These are phyloP conservation scores for Pseudolaguvia tuberculata DNA, from an alignment of 2,113 vertebrate species.

Conservation along the genomic window DNA sequence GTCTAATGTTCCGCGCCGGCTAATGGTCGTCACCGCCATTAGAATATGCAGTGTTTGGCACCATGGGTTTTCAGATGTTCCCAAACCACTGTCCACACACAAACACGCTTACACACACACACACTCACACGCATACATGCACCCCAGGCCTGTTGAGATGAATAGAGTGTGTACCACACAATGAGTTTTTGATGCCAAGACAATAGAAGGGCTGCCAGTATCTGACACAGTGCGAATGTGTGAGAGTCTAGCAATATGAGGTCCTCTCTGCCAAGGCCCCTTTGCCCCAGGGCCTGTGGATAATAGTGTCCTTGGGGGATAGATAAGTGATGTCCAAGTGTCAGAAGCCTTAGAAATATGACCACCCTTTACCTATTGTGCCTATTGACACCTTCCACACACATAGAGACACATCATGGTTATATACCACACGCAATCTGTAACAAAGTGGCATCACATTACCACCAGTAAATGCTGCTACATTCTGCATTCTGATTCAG, in stretches of 20 bases:
- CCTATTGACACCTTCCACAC: constrained; percentile 52
- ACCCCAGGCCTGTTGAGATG: constrained; percentile 60
- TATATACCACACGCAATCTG: constrained; percentile 42
- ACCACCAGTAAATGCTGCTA: background rate
- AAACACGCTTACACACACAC: too few relatives aligned
- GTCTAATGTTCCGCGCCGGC: constrained; percentile 76
- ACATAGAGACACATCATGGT: constrained; percentile 35
- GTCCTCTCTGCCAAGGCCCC: constrained; percentile 62
- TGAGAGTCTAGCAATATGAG: constrained; percentile 71
- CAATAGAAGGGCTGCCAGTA: constrained; percentile 75
- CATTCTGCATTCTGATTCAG: background rate
- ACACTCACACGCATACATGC: constrained; percentile 24
- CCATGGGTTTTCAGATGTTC: constrained; percentile 57
- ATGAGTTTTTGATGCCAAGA: constrained; percentile 81
- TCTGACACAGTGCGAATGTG: constrained; percentile 55
- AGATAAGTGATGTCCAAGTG: constrained; percentile 74
- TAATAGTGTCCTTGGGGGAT: constrained; percentile 74
- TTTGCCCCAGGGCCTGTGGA: constrained; percentile 59
- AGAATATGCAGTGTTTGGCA: constrained; percentile 61
- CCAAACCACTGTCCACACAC: constrained; percentile 35
- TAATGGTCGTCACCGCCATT: constrained; percentile 74
- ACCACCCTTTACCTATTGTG: constrained; percentile 46
- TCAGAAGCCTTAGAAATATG: constrained; percentile 71
- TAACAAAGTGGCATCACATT: constrained; percentile 58
- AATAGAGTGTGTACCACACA: constrained; percentile 78